These are phyloP conservation scores for Marisa cornuarietis DNA, from an alignment of 1,140 invertebrate species.

Conservation along the genomic window DNA sequence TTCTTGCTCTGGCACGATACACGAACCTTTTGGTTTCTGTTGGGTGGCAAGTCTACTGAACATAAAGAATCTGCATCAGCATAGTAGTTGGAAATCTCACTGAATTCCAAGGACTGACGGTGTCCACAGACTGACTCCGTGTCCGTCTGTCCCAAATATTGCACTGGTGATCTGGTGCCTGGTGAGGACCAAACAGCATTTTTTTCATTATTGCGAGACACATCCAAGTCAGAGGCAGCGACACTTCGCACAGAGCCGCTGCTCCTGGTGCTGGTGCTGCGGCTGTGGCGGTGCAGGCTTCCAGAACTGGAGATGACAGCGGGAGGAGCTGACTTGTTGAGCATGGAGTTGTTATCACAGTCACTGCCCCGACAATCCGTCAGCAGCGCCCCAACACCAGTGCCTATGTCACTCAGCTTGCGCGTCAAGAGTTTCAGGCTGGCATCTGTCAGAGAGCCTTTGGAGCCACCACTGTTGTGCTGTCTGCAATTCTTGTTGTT, in stretches of 20 bases:
- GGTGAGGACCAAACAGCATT: background rate
- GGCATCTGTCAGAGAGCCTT: constrained; percentile 14
- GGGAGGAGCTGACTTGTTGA: constrained; percentile 12
- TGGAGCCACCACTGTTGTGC: constrained; percentile 7
- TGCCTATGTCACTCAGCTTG: constrained; percentile 18
- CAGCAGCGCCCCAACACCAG: constrained; percentile 9
- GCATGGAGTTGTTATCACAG: constrained; percentile 14
- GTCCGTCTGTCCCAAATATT: constrained; percentile 25
- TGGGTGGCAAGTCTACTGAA: background rate
- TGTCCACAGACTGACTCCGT: constrained; percentile 7
- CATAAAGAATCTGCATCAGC: constrained; percentile 2
- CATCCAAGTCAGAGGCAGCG: background rate
- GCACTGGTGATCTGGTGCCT: constrained; percentile 10
- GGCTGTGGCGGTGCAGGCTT: background rate
- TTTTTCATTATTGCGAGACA: background rate
- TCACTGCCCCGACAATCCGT: constrained; percentile 8
- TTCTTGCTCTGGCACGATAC: constrained; percentile 24
- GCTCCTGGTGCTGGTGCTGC: constrained; percentile 9
- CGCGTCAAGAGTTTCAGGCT: constrained; percentile 14
- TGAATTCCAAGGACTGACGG: constrained; percentile 33
- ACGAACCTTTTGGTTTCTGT: constrained; percentile 3
- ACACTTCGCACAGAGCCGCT: background rate
- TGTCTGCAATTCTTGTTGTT: constrained; percentile 22
- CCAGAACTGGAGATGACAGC: constrained; percentile 2
- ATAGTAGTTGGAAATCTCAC: constrained; percentile 20